Evolutionary conservation across 2,888 invertebrate genomes (phyloP).

Genomic region (Tiliacea aurago): DNA sequence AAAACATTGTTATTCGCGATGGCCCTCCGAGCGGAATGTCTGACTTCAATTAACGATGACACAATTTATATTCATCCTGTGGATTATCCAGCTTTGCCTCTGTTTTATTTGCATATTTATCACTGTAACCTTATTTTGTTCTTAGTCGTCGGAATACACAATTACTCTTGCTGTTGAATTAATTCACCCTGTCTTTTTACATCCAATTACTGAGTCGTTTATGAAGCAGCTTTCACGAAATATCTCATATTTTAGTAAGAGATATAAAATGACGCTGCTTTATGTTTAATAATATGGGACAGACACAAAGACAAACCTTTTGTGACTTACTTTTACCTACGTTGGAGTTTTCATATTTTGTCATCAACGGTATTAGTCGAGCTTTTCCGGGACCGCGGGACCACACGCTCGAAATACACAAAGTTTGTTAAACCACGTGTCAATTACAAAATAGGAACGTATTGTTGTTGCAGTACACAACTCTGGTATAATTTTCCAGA

Average conservation of each 20-base stretch:
- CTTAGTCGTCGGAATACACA: slow-evolving; percentile 68
- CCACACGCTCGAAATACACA: slow-evolving; percentile 12
- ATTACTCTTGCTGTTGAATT: slow-evolving; percentile 68
- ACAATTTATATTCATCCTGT: slow-evolving; percentile 81
- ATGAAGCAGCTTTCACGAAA: slow-evolving; percentile 55
- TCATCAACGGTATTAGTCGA: slow-evolving; percentile 32
- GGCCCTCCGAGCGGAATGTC: slow-evolving; percentile 71
- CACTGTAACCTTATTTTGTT: slow-evolving; percentile 73
- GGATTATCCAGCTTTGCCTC: slow-evolving; percentile 75
- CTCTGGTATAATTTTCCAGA: neutral
- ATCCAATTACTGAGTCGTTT: slow-evolving; percentile 61
- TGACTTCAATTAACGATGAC: slow-evolving; percentile 79
- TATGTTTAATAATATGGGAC: neutral
- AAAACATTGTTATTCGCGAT: slow-evolving; percentile 72
- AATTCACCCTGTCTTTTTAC: slow-evolving; percentile 64
- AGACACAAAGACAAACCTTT: slow-evolving; percentile 16
- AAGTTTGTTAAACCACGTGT: slow-evolving; percentile 36
- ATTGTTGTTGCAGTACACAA: slow-evolving; percentile 9
- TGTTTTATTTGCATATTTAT: slow-evolving; percentile 78
- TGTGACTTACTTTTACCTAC: slow-evolving; percentile 6
- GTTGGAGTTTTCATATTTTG: slow-evolving; percentile 25
- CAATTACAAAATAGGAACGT: slow-evolving; percentile 35
- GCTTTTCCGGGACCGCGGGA: slow-evolving; percentile 26
- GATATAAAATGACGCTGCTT: slow-evolving; percentile 44
- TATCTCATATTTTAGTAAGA: slow-evolving; percentile 57